Evolutionary conservation across 2,797 vertebrate genomes (phyloP).

Genomic region (Fundulus diaphanus): DNA sequence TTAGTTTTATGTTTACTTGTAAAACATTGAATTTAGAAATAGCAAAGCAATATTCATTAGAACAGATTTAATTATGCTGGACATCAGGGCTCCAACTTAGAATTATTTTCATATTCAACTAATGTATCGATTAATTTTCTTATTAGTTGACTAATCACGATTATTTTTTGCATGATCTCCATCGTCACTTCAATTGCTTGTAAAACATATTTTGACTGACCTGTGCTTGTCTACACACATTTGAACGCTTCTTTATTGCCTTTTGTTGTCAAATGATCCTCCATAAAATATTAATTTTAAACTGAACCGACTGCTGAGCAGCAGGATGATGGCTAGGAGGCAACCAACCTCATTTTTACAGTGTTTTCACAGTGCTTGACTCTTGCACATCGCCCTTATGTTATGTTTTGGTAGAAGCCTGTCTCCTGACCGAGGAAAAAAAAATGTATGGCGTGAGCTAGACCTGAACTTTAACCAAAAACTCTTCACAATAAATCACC

Average conservation of each 20-base stretch:
- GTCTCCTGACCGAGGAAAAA: neutral
- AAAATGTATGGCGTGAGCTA: slow-evolving; percentile 34
- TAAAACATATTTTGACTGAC: no score
- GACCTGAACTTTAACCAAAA: slow-evolving; percentile 41
- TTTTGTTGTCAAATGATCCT: no score
- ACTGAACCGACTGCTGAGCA: no score
- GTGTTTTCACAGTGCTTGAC: neutral
- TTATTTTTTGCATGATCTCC: no score
- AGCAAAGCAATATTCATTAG: neutral
- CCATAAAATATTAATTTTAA: no score
- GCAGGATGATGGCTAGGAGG: neutral
- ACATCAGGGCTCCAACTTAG: no score
- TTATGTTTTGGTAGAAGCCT: neutral
- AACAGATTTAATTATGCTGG: neutral
- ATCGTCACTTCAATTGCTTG: no score
- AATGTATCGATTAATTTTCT: no score
- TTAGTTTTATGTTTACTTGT: neutral
- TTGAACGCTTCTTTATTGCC: no score
- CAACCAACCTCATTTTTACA: neutral
- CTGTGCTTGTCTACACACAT: no score
- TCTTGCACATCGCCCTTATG: neutral
- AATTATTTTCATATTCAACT: no score
- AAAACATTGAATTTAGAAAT: neutral
- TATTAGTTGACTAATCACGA: no score
- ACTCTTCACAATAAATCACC: slow-evolving; percentile 13